A percentile compares a stretch with the other conserved stretches of the same genome.
phyloP scores from a whole-genome alignment of 2,113 vertebrate species.

The Gopherus flavomarginatus region DNA sequence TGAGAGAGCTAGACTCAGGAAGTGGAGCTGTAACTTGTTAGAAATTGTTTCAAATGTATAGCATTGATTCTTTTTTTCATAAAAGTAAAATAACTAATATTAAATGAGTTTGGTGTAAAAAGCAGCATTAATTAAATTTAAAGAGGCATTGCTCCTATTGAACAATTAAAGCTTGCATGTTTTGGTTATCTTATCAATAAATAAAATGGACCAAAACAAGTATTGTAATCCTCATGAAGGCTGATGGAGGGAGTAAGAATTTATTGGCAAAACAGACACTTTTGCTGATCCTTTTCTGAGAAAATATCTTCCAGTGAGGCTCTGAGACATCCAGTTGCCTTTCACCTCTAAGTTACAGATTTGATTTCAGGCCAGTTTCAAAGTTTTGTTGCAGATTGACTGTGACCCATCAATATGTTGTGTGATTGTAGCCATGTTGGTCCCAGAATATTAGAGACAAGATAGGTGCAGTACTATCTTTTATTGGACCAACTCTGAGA shows the following conservation, averaged over 20 bases:
- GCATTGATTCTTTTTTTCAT: not conserved
- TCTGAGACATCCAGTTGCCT: not conserved
- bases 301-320: not conserved
- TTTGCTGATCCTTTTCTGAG: not conserved
- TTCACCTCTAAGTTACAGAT: not conserved
- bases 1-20: not conserved
- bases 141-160: not conserved
- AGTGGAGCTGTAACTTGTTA: not conserved
- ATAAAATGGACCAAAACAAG: not conserved
- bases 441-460: not conserved
- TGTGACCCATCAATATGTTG: not conserved
- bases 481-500: not conserved
- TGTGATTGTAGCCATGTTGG: not conserved
- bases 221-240: not conserved
- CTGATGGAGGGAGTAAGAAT: constrained; percentile 12
- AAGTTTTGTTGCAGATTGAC: not conserved
- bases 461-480: not conserved
- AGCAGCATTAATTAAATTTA: not conserved
- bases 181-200: not conserved
- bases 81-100: not conserved
- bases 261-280: not conserved
- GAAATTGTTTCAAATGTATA: not conserved
- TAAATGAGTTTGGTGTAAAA: not conserved
- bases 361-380: not conserved
- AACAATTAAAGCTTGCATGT: not conserved